A percentile compares a stretch with the other conserved stretches of the same genome.
These are phyloP conservation scores for Oophaga pumilio DNA, from an alignment of 2,113 vertebrate genomes.

Conservation along the genomic window DNA sequence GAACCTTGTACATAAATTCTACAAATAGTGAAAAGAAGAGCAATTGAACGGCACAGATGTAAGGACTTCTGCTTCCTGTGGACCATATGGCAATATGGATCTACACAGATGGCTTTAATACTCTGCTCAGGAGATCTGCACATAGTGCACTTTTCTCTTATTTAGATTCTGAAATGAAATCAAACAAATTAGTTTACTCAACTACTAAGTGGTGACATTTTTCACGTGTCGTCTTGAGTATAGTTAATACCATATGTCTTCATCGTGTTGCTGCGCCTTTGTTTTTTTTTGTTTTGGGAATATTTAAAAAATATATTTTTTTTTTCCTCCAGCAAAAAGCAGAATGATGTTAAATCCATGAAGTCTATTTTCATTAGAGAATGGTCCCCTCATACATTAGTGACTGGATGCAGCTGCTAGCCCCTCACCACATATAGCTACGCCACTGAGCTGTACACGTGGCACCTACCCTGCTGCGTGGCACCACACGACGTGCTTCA, in stretches of 20 bases:
- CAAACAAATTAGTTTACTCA: constrained; percentile 52
- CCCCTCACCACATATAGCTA: too few species aligned
- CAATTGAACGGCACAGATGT: constrained; percentile 39
- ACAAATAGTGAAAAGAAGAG: constrained; percentile 13
- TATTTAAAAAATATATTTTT: not conserved
- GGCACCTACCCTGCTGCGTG: too few species aligned
- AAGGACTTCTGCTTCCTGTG: constrained; percentile 38
- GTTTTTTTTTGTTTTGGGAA: not conserved
- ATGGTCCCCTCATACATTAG: not conserved
- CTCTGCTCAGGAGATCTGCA: constrained; percentile 44
- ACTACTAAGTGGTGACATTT: constrained; percentile 48
- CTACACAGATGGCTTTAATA: constrained; percentile 50
- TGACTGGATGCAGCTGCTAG: not conserved
- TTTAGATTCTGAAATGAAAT: constrained; percentile 50
- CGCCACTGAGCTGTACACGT: too few species aligned
- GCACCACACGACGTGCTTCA: too few species aligned
- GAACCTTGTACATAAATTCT: not conserved
- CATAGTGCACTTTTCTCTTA: constrained; percentile 39
- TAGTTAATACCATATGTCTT: constrained; percentile 39
- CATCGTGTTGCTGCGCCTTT: not conserved
- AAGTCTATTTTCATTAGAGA: not conserved
- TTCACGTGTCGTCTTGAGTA: constrained; percentile 42
- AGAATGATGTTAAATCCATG: not conserved
- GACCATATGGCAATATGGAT: constrained; percentile 45
- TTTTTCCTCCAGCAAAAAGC: not conserved